Evolutionary conservation across 2,797 vertebrate species (phyloP).

Genomic region (Perodicticus potto): DNA sequence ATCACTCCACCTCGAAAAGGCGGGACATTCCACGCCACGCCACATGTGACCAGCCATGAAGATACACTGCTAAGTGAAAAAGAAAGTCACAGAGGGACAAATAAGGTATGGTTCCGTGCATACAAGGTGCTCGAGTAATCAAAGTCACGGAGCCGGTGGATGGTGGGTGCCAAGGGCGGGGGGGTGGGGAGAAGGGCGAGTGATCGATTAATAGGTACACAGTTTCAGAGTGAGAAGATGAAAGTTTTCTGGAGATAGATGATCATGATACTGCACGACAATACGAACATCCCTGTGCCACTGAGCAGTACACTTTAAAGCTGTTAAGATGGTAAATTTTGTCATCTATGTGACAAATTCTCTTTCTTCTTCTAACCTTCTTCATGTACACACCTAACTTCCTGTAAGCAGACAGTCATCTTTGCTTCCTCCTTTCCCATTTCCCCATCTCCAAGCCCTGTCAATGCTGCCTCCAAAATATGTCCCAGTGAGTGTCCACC

Average conservation of each 20-base stretch:
- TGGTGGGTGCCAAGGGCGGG: no score
- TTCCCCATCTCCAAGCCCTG: neutral
- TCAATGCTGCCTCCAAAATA: neutral
- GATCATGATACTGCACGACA: neutral
- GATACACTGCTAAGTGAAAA: neutral
- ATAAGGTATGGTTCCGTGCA: neutral
- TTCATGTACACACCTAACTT: no score
- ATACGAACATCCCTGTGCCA: no score
- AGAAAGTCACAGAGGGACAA: no score
- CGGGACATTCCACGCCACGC: neutral
- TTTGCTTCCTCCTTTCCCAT: neutral
- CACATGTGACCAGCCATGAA: neutral
- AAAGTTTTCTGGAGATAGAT: neutral
- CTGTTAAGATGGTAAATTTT: no score
- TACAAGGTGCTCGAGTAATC: no score
- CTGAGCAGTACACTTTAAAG: neutral
- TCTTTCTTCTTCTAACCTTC: no score
- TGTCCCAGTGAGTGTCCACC: neutral
- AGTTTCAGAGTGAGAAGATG: neutral
- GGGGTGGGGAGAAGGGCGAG: neutral
- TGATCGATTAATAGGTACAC: no score
- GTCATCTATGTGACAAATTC: no score
- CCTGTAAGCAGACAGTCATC: no score
- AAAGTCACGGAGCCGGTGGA: neutral
- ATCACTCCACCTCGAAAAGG: neutral